Conservation (phyloP, 2,888 invertebrate genomes). For the Polymixis flavicincta region DNA sequence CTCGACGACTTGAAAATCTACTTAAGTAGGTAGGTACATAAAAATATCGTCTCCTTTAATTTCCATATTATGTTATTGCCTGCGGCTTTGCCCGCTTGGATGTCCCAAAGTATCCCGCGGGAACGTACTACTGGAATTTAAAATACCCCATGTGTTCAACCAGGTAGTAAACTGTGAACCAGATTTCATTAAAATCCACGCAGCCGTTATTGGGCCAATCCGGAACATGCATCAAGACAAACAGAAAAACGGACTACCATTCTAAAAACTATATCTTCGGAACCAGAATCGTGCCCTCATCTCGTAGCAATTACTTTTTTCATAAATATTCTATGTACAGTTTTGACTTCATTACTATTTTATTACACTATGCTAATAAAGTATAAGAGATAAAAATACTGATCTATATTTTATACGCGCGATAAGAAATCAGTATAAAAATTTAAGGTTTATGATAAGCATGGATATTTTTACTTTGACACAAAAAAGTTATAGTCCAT, state of each 20-base stretch:
- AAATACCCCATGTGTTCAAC: too few species aligned
- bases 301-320: not conserved
- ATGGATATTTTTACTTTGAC: conserved; percentile 49
- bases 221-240: not conserved
- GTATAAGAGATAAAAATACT: conserved; percentile 22
- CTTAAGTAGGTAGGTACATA: not conserved
- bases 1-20: not conserved
- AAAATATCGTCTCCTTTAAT: conserved; percentile 1
- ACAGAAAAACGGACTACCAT: not conserved
- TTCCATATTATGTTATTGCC: not conserved
- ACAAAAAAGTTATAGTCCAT: conserved; percentile 56
- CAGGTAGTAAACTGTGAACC: not conserved
- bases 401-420: conserved; percentile 23
- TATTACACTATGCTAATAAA: not conserved
- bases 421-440: conserved; percentile 59
- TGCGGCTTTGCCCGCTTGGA: too few species aligned
- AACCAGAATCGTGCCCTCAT: not conserved
- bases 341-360: not conserved
- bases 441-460: conserved; percentile 43
- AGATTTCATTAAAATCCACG: not conserved
- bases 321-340: not conserved
- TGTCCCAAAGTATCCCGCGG: not conserved
- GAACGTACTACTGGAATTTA: not conserved
- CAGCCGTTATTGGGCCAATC: not conserved
- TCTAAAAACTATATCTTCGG: not conserved